Conservation (phyloP, 2,888 invertebrate genomes). For the Synanthedon vespiformis region DNA sequence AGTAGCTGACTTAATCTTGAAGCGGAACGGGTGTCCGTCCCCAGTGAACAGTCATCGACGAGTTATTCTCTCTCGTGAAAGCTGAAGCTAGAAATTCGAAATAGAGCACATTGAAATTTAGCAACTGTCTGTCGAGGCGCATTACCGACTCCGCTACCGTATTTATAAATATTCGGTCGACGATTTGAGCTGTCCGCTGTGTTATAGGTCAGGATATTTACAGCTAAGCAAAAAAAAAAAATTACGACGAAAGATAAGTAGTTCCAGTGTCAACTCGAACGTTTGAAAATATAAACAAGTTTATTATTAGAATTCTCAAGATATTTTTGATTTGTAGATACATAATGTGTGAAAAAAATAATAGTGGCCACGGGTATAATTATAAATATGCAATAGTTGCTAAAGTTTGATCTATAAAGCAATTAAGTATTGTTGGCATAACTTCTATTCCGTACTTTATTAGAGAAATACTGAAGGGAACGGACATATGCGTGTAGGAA, state of each 20-base stretch:
- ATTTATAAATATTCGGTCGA: conserved; percentile 61
- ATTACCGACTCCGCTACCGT: conserved; percentile 52
- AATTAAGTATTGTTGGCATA: neutral
- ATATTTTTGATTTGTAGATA: too few species aligned
- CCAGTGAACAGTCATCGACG: conserved; percentile 22
- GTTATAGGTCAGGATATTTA: conserved; percentile 33
- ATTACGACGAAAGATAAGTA: neutral
- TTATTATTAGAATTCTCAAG: too few species aligned
- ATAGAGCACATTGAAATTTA: conserved; percentile 66
- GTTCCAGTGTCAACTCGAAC: neutral
- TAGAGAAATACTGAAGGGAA: conserved; percentile 20
- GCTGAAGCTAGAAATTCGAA: conserved; percentile 48
- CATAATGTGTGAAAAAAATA: too few species aligned
- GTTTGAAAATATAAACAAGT: neutral
- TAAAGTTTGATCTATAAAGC: too few species aligned
- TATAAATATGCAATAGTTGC: too few species aligned
- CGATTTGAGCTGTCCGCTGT: conserved; percentile 41
- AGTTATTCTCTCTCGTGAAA: conserved; percentile 38
- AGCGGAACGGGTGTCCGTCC: conserved; percentile 10
- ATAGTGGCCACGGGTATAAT: too few species aligned
- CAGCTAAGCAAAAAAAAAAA: conserved; percentile 5
- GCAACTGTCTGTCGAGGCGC: conserved; percentile 62
- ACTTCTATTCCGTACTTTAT: conserved; percentile 13
- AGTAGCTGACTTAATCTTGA: conserved; percentile 13
- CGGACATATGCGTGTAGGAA: conserved; percentile 54